Conservation (phyloP, 2,113 vertebrate genomes). For the Excalfactoria chinensis region DNA sequence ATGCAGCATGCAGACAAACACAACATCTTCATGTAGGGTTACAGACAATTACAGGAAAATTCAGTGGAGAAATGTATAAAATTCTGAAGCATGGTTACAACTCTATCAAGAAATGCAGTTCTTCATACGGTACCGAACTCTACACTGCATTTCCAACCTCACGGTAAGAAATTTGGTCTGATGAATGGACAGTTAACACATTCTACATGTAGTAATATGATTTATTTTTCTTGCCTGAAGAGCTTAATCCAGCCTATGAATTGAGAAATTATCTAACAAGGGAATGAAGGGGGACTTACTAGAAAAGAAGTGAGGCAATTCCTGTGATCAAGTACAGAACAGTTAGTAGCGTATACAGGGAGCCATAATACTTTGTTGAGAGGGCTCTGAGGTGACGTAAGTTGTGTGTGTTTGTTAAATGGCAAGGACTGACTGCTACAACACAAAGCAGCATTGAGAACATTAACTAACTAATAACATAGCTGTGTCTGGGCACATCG, state of each 20-base stretch:
- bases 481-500: not conserved
- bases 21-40: not conserved
- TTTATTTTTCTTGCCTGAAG: not conserved
- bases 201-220: not conserved
- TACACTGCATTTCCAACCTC: not conserved
- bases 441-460: not conserved
- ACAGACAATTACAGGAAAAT: not conserved
- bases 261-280: not conserved
- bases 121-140: not conserved
- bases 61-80: not conserved
- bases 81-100: not conserved
- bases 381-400: not conserved
- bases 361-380: not conserved
- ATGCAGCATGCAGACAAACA: not conserved
- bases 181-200: not conserved
- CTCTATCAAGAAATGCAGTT: not conserved
- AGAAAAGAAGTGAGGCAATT: not conserved
- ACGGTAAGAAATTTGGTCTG: rapidly evolving
- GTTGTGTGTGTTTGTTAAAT: not conserved
- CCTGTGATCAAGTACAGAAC: not conserved
- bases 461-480: not conserved
- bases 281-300: not conserved
- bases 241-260: not conserved
- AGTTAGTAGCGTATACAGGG: not conserved
- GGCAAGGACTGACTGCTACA: not conserved